These are phyloP conservation scores for Grantiella picta DNA, from an alignment of 2,113 vertebrate genomes.

Conservation along the genomic window DNA sequence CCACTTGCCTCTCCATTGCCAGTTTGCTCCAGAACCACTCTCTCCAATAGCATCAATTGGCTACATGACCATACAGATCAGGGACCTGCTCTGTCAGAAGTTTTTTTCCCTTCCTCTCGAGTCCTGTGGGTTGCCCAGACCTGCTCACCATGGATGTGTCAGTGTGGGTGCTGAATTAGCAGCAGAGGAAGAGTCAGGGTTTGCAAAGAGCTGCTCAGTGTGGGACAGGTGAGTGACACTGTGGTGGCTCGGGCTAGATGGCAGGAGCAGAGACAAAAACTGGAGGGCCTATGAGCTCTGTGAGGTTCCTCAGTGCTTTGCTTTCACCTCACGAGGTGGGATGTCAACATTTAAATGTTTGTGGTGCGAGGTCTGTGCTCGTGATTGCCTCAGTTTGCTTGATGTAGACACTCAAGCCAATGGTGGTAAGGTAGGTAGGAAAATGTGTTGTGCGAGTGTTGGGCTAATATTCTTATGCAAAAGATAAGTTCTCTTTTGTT, in stretches of 20 bases:
- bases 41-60: background rate
- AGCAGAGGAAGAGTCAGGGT: background rate
- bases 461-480: background rate
- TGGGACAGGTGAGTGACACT: background rate
- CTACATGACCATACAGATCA: background rate
- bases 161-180: background rate
- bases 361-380: fast-evolving
- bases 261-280: background rate
- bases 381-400: background rate
- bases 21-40: background rate
- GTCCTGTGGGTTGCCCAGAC: background rate
- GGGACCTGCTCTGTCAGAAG: background rate
- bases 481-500: background rate
- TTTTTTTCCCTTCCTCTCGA: background rate
- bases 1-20: background rate
- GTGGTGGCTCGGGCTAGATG: background rate
- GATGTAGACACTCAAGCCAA: background rate
- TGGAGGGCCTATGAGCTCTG: background rate
- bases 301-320: background rate
- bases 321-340: background rate
- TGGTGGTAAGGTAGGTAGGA: background rate
- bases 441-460: background rate
- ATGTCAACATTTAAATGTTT: background rate
- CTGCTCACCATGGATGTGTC: background rate
- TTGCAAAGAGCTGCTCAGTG: background rate